These are phyloP conservation scores for Micrasema longulum DNA, from an alignment of 1,140 invertebrate genomes.

Conservation along the genomic window DNA sequence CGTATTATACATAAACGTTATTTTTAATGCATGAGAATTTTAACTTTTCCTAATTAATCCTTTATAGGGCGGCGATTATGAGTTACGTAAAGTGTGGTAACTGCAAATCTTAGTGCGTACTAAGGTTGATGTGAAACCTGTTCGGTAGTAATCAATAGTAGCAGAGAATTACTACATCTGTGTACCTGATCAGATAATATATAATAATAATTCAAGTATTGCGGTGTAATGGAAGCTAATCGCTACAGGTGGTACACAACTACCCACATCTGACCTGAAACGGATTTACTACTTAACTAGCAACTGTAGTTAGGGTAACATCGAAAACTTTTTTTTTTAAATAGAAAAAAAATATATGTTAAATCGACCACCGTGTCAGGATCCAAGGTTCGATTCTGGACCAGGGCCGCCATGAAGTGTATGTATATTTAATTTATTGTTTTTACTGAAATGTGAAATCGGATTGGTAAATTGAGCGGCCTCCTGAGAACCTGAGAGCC, in stretches of 20 bases:
- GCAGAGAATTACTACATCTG: slow-evolving; percentile 11
- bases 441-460: too few species aligned
- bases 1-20: too few species aligned
- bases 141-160: background rate
- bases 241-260: slow-evolving; percentile 10
- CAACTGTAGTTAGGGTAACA: background rate
- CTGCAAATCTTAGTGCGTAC: background rate
- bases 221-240: slow-evolving; percentile 19
- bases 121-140: background rate
- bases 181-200: background rate
- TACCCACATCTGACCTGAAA: slow-evolving; percentile 30
- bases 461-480: too few species aligned
- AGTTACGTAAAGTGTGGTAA: slow-evolving; percentile 11
- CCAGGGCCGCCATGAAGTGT: too few species aligned
- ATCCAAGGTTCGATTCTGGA: too few species aligned
- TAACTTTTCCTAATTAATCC: too few species aligned
- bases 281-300: slow-evolving; percentile 4
- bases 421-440: too few species aligned
- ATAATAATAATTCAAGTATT: slow-evolving; percentile 25
- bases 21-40: too few species aligned
- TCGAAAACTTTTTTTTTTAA: background rate
- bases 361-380: too few species aligned
- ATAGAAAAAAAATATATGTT: too few species aligned
- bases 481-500: too few species aligned
- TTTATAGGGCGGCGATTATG: background rate